Percentiles rank a stretch among this genome's conserved stretches.
Evolutionary conservation across 64 coral and sea anemone species (phyloP).

Genomic region (Montipora foliosa): DNA sequence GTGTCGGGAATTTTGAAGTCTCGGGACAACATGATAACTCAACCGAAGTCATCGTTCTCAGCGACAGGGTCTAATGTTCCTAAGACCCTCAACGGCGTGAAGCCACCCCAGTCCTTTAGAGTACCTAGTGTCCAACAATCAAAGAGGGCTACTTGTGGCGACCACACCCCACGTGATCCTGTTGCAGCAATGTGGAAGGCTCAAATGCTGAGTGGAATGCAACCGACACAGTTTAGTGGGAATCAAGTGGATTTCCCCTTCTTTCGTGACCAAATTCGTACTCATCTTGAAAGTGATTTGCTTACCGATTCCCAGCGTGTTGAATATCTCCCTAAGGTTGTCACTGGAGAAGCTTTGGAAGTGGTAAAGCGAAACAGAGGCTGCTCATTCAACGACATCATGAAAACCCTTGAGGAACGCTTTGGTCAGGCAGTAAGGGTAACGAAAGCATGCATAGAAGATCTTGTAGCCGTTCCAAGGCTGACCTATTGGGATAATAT

Average conservation of each 20-base stretch:
- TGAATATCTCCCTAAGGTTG: conserved; percentile 51
- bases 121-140: not conserved
- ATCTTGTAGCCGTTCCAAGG: not conserved
- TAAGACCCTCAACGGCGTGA: not conserved
- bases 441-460: conserved; percentile 44
- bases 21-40: too few relatives aligned
- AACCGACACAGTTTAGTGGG: conserved; percentile 43
- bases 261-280: conserved; percentile 19
- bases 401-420: conserved; percentile 24
- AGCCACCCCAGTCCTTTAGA: not conserved
- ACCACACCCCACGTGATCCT: not conserved
- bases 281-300: conserved; percentile 23
- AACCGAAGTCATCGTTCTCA: too few relatives aligned
- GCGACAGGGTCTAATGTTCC: not conserved
- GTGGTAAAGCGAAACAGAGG: conserved; percentile 43
- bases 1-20: too few relatives aligned
- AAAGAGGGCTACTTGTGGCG: not conserved
- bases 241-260: conserved; percentile 45
- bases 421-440: conserved; percentile 47
- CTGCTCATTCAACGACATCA: conserved; percentile 17
- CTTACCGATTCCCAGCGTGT: conserved; percentile 48
- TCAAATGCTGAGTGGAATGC: conserved; percentile 22
- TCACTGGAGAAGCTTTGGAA: conserved; percentile 24
- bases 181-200: conserved; percentile 35
- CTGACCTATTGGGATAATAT: too few relatives aligned